A percentile compares a stretch with the other conserved stretches of the same genome.
phyloP scores from a whole-genome alignment of 2,113 vertebrate genomes.

The Lampris incognitus region DNA sequence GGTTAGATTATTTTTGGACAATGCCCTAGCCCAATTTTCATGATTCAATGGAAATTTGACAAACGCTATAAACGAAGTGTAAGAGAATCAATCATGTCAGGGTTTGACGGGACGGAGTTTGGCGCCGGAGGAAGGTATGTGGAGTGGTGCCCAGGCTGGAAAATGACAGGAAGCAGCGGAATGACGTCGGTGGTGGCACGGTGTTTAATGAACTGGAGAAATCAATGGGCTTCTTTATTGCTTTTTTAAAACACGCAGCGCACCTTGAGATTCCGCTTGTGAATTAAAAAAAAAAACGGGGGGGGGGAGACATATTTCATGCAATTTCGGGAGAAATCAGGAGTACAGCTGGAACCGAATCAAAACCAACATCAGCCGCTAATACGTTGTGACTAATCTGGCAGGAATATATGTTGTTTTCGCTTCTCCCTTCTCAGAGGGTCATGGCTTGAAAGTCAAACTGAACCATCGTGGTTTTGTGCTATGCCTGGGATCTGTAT shows the following conservation, averaged over 20 bases:
- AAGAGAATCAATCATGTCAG: slow-evolving; percentile 70
- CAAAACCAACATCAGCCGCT: slow-evolving; percentile 70
- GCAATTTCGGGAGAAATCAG: slow-evolving; percentile 55
- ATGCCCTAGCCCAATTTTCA: slow-evolving; percentile 56
- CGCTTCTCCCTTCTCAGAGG: slow-evolving; percentile 40
- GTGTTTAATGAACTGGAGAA: slow-evolving; percentile 68
- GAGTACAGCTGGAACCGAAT: slow-evolving; percentile 60
- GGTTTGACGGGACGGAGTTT: slow-evolving; percentile 56
- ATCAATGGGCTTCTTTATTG: slow-evolving; percentile 64
- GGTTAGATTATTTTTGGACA: slow-evolving; percentile 50
- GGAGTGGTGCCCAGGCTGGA: slow-evolving; percentile 54
- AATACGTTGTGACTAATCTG: slow-evolving; percentile 71
- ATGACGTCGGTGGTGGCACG: slow-evolving; percentile 75
- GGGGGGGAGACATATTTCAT: slow-evolving; percentile 53
- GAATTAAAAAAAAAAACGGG: slow-evolving; percentile 47
- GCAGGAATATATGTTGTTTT: slow-evolving; percentile 68
- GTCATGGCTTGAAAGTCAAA: slow-evolving; percentile 42
- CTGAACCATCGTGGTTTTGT: slow-evolving; percentile 44
- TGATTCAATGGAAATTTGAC: slow-evolving; percentile 69
- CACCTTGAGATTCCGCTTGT: slow-evolving; percentile 45
- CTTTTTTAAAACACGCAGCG: slow-evolving; percentile 53
- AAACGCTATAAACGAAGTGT: slow-evolving; percentile 71
- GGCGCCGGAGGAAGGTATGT: slow-evolving; percentile 50
- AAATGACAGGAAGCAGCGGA: slow-evolving; percentile 73
- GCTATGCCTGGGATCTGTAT: slow-evolving; percentile 33